Evolutionary conservation across 2,888 invertebrate species (phyloP).

Genomic region (Athalia cordata): DNA sequence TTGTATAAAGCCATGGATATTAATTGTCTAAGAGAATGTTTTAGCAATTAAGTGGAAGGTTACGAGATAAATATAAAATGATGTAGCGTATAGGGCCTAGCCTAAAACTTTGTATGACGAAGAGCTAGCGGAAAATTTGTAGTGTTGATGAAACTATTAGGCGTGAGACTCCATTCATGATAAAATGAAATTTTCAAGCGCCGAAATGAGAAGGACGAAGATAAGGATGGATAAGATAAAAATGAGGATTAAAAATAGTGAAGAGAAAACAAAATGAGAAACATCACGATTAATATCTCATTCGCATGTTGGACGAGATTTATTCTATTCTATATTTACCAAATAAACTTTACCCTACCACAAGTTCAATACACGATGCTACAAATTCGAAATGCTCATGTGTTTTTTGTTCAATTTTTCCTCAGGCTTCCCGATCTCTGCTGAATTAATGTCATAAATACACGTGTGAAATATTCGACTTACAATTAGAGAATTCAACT

Average conservation of each 20-base stretch:
- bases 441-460: too few relatives aligned
- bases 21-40: slow-evolving; percentile 29
- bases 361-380: slow-evolving; percentile 35
- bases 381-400: slow-evolving; percentile 12
- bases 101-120: slow-evolving; percentile 36
- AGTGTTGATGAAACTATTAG: neutral
- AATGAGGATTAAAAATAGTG: neutral
- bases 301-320: slow-evolving; percentile 50
- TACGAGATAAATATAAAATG: neutral
- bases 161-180: neutral
- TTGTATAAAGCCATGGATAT: slow-evolving; percentile 41
- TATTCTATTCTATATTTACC: slow-evolving; percentile 66
- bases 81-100: slow-evolving; percentile 4
- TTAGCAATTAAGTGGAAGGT: slow-evolving; percentile 14
- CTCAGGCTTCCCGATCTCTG: neutral
- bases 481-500: too few relatives aligned
- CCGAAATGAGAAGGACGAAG: neutral
- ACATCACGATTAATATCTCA: slow-evolving; percentile 1
- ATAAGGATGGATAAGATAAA: neutral
- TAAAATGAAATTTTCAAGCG: neutral
- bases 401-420: neutral
- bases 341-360: slow-evolving; percentile 60
- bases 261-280: neutral
- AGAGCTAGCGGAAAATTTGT: slow-evolving; percentile 37
- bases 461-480: too few relatives aligned